A percentile compares a stretch with the other conserved stretches of the same genome.
phyloP scores from a whole-genome alignment of 2,113 vertebrate species.

The Esox niger region DNA sequence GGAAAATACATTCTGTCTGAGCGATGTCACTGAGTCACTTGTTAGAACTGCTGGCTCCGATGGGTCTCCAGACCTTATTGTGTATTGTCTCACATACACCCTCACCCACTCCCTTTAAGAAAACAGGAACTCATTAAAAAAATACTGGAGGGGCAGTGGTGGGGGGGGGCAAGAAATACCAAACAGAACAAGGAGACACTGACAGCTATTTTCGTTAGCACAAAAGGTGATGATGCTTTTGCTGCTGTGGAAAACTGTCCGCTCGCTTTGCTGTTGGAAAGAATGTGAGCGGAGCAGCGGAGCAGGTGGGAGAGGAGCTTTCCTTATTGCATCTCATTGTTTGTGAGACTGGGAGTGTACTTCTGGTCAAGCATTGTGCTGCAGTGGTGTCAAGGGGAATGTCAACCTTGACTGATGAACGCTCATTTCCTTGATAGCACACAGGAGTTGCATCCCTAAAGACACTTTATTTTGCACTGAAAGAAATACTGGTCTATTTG shows the following conservation, averaged over 20 bases:
- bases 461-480: too few species aligned
- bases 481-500: too few species aligned
- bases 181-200: slow-evolving; percentile 11
- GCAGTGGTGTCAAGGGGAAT: too few species aligned
- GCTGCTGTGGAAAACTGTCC: slow-evolving; percentile 56
- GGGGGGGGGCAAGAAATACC: slow-evolving; percentile 27
- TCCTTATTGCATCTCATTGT: slow-evolving; percentile 47
- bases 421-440: too few species aligned
- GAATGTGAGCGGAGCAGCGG: background rate
- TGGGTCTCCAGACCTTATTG: slow-evolving; percentile 37
- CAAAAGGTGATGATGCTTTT: slow-evolving; percentile 41
- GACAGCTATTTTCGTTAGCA: slow-evolving; percentile 6
- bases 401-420: too few species aligned
- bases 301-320: slow-evolving; percentile 7
- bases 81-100: slow-evolving; percentile 47
- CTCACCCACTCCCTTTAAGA: slow-evolving; percentile 37
- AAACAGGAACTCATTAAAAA: slow-evolving; percentile 66
- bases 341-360: slow-evolving; percentile 7
- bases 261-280: slow-evolving; percentile 28
- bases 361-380: slow-evolving; percentile 57
- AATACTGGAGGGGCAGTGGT: slow-evolving; percentile 16
- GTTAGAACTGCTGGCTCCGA: slow-evolving; percentile 31
- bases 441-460: too few species aligned
- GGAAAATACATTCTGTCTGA: slow-evolving; percentile 42
- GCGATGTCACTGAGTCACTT: slow-evolving; percentile 33